A percentile compares a stretch with the other conserved stretches of the same genome.
Conservation (phyloP, 2,113 vertebrate species). For the Apteryx owenii region DNA sequence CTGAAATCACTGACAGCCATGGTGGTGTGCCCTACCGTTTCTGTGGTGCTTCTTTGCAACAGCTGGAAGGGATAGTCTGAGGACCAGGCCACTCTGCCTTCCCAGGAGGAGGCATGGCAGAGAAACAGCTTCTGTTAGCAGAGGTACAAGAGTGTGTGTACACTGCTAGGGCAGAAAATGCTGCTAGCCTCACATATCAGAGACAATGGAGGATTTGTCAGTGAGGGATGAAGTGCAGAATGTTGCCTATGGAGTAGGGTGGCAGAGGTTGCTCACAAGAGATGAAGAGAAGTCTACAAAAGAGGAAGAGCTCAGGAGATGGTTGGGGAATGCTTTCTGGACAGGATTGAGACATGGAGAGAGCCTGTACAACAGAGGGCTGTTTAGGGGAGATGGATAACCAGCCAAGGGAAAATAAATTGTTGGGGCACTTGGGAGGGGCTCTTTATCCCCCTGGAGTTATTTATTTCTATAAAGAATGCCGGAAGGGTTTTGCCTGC, state of each 20-base stretch:
- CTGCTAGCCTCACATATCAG: not conserved
- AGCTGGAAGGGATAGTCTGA: not conserved
- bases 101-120: not conserved
- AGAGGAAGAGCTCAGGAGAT: not conserved
- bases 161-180: constrained; percentile 18
- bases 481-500: not conserved
- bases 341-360: not conserved
- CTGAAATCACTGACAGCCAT: not conserved
- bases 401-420: not conserved
- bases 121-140: constrained; percentile 3
- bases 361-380: not conserved
- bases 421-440: not conserved
- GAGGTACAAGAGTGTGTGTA: not conserved
- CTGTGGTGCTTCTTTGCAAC: not conserved
- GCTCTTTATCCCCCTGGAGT: not conserved
- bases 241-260: not conserved
- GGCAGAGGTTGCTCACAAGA: not conserved
- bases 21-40: not conserved
- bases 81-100: not conserved
- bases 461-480: not conserved
- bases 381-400: not conserved
- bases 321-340: not conserved
- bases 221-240: not conserved
- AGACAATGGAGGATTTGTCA: not conserved
- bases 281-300: not conserved